A percentile compares a stretch with the other conserved stretches of the same genome.
Evolutionary conservation across 2,888 invertebrate genomes (phyloP).

Genomic region (Listrodromus nycthemerus): DNA sequence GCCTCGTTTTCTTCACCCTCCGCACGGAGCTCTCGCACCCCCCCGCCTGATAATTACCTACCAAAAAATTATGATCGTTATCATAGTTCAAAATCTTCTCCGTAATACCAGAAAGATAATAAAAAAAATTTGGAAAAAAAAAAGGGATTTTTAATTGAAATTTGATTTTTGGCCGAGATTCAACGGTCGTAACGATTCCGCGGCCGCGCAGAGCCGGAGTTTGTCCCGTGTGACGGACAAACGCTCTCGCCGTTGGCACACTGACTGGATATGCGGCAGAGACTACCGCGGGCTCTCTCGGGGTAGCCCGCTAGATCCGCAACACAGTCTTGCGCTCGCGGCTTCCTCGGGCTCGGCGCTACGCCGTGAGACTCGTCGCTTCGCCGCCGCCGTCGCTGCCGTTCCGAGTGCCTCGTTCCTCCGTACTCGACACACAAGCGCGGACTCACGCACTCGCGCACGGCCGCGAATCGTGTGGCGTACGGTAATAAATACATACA

Average conservation of each 20-base stretch:
- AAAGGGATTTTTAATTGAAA: not conserved
- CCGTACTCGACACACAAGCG: slow-evolving; percentile 64
- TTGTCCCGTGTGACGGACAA: not conserved
- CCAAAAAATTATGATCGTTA: slow-evolving; percentile 11
- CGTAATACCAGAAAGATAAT: not conserved
- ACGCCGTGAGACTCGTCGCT: slow-evolving; percentile 10
- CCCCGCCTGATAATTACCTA: not conserved
- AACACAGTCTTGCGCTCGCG: slow-evolving; percentile 71
- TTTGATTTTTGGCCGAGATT: not conserved
- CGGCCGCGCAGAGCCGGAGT: not conserved
- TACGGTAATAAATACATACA: slow-evolving; percentile 15
- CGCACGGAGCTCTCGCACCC: slow-evolving; percentile 17
- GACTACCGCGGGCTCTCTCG: slow-evolving; percentile 77
- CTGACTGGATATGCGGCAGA: slow-evolving; percentile 81
- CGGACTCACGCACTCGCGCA: slow-evolving; percentile 46
- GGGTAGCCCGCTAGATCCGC: slow-evolving; percentile 53
- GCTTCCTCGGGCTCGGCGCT: slow-evolving; percentile 77
- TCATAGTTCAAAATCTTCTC: not conserved
- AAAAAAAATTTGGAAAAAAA: not conserved
- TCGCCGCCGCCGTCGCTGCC: not conserved
- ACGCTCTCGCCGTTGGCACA: slow-evolving; percentile 82
- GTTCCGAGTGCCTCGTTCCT: slow-evolving; percentile 2
- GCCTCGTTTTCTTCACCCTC: slow-evolving; percentile 21
- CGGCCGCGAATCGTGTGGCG: slow-evolving; percentile 72
- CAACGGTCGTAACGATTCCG: not conserved